A percentile compares a stretch with the other conserved stretches of the same genome.
These are phyloP conservation scores for Drosophila pectinifera DNA, from an alignment of 1,140 invertebrate species.

Conservation along the genomic window DNA sequence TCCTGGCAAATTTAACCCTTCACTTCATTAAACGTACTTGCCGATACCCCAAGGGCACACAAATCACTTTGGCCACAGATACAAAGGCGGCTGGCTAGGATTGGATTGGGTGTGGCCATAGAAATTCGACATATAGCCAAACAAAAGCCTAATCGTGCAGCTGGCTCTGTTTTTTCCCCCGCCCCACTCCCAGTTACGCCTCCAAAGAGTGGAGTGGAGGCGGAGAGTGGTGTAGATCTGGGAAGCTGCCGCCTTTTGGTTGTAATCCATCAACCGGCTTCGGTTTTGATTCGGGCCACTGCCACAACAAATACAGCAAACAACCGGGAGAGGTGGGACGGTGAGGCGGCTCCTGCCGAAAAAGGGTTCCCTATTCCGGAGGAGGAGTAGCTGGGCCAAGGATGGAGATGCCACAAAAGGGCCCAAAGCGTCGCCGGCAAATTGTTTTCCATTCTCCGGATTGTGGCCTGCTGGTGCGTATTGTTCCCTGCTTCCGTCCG, in stretches of 20 bases:
- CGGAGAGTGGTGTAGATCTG: constrained; percentile 20
- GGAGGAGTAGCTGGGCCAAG: neutral
- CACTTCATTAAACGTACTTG: constrained; percentile 82
- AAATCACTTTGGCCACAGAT: constrained; percentile 77
- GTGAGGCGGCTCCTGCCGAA: neutral
- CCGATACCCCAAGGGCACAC: constrained; percentile 66
- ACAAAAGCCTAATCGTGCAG: constrained; percentile 83
- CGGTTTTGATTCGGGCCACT: constrained; percentile 52
- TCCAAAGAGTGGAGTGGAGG: constrained; percentile 8
- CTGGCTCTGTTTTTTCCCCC: constrained; percentile 25
- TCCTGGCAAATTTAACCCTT: constrained; percentile 74
- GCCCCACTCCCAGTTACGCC: constrained; percentile 40
- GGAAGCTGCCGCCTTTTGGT: constrained; percentile 71
- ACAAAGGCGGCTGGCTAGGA: constrained; percentile 50
- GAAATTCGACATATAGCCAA: constrained; percentile 80
- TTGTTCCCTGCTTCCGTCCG: constrained; percentile 43
- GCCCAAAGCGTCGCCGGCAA: constrained; percentile 60
- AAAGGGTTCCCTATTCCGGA: constrained; percentile 14
- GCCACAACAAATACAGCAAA: constrained; percentile 67
- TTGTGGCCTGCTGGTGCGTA: constrained; percentile 38
- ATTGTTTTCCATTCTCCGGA: constrained; percentile 72
- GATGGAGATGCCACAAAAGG: constrained; percentile 42
- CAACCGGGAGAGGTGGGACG: constrained; percentile 30
- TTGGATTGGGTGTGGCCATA: constrained; percentile 69
- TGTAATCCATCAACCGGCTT: constrained; percentile 78